A percentile compares a stretch with the other conserved stretches of the same genome.
phyloP scores from a whole-genome alignment of 2,113 vertebrate genomes.

The Cichladusa arquata region DNA sequence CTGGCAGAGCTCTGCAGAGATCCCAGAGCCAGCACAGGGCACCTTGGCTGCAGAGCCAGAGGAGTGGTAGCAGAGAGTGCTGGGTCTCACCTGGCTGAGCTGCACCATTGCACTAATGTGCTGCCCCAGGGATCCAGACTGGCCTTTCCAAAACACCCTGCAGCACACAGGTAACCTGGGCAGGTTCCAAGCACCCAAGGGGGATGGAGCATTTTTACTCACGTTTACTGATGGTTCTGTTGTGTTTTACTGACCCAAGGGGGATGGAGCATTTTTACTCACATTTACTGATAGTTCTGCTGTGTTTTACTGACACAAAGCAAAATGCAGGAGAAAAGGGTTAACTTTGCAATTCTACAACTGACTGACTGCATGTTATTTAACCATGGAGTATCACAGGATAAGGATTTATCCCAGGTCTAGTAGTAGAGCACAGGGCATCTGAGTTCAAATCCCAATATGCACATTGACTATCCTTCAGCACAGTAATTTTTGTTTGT shows the following conservation, averaged over 20 bases:
- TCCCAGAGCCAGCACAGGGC: neutral
- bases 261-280: neutral
- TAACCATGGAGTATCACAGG: neutral
- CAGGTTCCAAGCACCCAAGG: neutral
- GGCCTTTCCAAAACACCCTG: neutral
- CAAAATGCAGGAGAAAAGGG: neutral
- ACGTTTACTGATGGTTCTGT: neutral
- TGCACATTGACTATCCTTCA: neutral
- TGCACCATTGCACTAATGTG: neutral
- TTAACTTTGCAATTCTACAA: neutral
- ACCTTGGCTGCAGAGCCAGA: neutral
- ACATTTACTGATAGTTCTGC: neutral
- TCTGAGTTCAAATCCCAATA: neutral
- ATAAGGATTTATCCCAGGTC: neutral
- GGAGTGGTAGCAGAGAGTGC: rapidly evolving
- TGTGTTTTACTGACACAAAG: neutral
- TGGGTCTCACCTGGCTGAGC: neutral
- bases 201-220: neutral
- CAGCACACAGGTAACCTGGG: too few species aligned
- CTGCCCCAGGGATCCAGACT: neutral
- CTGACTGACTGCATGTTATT: neutral
- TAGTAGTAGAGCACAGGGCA: neutral
- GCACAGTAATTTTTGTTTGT: neutral
- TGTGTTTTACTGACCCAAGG: neutral
- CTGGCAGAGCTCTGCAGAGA: neutral